Conservation (phyloP, 2,113 vertebrate species). For the Calypte anna region DNA sequence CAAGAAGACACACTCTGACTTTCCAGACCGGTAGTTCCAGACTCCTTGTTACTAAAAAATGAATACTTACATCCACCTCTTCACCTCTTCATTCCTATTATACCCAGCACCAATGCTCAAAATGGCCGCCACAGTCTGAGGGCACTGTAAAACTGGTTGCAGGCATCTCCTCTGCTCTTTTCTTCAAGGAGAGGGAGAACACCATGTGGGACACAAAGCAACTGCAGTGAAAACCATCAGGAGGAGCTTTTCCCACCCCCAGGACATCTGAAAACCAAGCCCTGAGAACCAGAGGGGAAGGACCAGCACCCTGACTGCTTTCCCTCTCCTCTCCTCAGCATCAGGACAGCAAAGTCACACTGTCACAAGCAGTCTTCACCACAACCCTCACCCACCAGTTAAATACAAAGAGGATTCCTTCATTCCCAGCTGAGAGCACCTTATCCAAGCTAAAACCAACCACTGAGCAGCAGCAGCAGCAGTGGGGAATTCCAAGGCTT, state of each 20-base stretch:
- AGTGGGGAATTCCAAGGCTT: too few relatives aligned
- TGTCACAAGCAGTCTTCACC: fast-evolving
- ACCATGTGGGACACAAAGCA: neutral
- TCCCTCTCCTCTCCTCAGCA: too few relatives aligned
- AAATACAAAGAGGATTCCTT: neutral
- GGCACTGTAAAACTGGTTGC: neutral
- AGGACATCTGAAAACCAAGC: too few relatives aligned
- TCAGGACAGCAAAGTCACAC: too few relatives aligned
- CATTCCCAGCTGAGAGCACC: neutral
- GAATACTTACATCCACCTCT: too few relatives aligned
- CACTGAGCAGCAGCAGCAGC: too few relatives aligned
- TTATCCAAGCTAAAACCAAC: neutral
- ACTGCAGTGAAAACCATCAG: too few relatives aligned
- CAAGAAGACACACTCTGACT: neutral
- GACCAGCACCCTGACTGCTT: too few relatives aligned
- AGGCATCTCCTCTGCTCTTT: neutral
- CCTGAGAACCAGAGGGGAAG: too few relatives aligned
- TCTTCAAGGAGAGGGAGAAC: neutral
- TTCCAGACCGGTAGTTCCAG: neutral
- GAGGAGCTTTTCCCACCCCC: too few relatives aligned
- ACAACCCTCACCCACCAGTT: neutral
- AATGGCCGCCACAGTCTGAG: neutral
- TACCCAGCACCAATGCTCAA: neutral
- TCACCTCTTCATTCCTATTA: neutral
- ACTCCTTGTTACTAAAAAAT: neutral